Percentiles rank a stretch among this genome's conserved stretches.
phyloP scores from a whole-genome alignment of 2,113 vertebrate genomes.

The Psilopsiagon aymara region DNA sequence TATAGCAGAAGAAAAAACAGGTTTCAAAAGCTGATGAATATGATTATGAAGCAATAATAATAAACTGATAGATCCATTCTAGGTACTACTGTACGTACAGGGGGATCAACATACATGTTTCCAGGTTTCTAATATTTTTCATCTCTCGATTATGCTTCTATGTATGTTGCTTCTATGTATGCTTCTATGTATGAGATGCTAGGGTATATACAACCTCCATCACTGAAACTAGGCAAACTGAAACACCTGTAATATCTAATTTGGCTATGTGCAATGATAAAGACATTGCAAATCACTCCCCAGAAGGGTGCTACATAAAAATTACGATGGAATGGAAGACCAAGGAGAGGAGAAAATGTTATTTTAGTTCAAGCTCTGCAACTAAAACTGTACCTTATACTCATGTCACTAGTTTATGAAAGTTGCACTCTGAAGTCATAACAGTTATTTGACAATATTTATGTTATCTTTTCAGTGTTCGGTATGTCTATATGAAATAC shows the following conservation, averaged over 20 bases:
- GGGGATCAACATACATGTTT: neutral
- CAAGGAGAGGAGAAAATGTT: neutral
- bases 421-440: neutral
- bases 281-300: neutral
- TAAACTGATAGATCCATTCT: neutral
- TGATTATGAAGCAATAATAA: neutral
- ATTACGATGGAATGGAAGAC: neutral
- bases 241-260: neutral
- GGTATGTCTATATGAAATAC: neutral
- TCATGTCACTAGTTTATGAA: neutral
- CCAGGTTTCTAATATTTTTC: neutral
- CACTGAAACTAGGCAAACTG: neutral
- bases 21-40: neutral
- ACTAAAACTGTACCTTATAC: neutral
- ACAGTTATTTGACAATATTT: constrained; percentile 7
- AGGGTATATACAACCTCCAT: neutral
- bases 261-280: neutral
- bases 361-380: neutral
- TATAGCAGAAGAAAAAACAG: neutral
- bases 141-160: neutral
- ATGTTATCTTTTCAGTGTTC: neutral
- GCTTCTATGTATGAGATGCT: neutral
- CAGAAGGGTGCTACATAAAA: neutral
- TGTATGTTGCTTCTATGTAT: neutral
- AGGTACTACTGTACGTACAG: neutral